A percentile compares a stretch with the other conserved stretches of the same genome.
phyloP scores from a whole-genome alignment of 1,140 invertebrate species.

The Bombus waltoni region DNA sequence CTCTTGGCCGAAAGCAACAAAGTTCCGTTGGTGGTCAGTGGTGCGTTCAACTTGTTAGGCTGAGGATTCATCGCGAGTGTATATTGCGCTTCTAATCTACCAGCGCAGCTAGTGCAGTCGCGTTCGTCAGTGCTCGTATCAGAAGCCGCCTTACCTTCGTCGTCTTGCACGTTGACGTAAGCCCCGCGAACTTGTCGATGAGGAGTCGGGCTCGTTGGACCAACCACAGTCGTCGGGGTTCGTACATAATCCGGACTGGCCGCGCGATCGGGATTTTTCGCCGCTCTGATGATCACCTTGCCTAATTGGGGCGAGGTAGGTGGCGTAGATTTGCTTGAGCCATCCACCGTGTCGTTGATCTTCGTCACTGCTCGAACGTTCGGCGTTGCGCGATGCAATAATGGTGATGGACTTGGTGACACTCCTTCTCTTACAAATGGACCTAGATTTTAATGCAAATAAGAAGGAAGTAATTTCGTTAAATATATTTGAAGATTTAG shows the following conservation, averaged over 20 bases:
- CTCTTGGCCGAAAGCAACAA: conserved; percentile 26
- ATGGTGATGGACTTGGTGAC: conserved; percentile 80
- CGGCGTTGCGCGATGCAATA: conserved; percentile 77
- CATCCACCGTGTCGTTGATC: conserved; percentile 78
- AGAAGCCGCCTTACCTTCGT: conserved; percentile 85
- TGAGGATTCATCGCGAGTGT: conserved; percentile 49
- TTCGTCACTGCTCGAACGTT: conserved; percentile 78
- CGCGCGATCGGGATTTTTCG: conserved; percentile 83
- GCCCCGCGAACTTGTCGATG: conserved; percentile 84
- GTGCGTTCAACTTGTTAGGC: conserved; percentile 32
- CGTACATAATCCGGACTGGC: conserved; percentile 85
- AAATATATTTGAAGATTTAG: neutral
- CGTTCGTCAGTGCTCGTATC: conserved; percentile 79
- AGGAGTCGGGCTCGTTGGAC: conserved; percentile 82
- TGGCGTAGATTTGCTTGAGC: conserved; percentile 66
- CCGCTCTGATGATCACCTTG: conserved; percentile 86
- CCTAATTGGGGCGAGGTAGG: conserved; percentile 75
- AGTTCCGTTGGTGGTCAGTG: neutral
- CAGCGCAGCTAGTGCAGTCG: conserved; percentile 74
- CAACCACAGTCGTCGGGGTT: conserved; percentile 84
- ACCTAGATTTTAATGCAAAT: conserved; percentile 65
- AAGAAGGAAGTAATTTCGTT: neutral
- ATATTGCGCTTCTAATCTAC: conserved; percentile 72
- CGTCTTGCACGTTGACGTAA: conserved; percentile 88
- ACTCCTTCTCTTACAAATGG: conserved; percentile 79